phyloP scores from a whole-genome alignment of 2,797 vertebrate genomes.

The Lindbergichthys nudifrons region DNA sequence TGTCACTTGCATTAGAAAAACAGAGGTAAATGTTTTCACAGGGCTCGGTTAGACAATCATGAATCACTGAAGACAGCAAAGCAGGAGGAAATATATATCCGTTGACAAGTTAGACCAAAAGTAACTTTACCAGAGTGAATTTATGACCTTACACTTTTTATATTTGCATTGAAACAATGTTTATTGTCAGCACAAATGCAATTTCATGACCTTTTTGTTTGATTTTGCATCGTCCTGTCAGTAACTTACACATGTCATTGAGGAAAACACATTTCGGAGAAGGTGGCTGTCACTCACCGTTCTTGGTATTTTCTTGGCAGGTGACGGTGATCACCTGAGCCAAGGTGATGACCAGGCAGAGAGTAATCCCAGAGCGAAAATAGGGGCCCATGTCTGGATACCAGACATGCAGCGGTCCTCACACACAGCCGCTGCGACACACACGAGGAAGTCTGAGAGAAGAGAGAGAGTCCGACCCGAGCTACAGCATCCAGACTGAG shows the following conservation, averaged over 20 bases:
- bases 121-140: not conserved
- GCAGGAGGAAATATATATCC: not conserved
- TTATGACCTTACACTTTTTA: not conserved
- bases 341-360: conserved; percentile 75
- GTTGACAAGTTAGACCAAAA: not conserved
- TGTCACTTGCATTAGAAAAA: conserved; percentile 7
- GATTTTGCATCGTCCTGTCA: not conserved
- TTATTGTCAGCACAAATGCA: not conserved
- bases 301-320: conserved; percentile 77
- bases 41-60: not conserved
- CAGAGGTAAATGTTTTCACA: conserved; percentile 12
- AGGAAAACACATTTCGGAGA: conserved; percentile 7
- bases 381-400: conserved; percentile 73
- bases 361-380: conserved; percentile 70
- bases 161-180: not conserved
- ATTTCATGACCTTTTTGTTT: not conserved
- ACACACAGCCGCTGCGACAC: conserved; percentile 37
- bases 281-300: conserved; percentile 73
- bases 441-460: conserved; percentile 32
- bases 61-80: conserved; percentile 21
- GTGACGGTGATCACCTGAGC: conserved; percentile 77
- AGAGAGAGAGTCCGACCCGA: conserved; percentile 35
- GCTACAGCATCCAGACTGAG: conserved; percentile 70
- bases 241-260: not conserved
- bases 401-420: conserved; percentile 60